Evolutionary conservation across 2,797 vertebrate genomes (phyloP).

Genomic region (Lagorchestes hirsutus): DNA sequence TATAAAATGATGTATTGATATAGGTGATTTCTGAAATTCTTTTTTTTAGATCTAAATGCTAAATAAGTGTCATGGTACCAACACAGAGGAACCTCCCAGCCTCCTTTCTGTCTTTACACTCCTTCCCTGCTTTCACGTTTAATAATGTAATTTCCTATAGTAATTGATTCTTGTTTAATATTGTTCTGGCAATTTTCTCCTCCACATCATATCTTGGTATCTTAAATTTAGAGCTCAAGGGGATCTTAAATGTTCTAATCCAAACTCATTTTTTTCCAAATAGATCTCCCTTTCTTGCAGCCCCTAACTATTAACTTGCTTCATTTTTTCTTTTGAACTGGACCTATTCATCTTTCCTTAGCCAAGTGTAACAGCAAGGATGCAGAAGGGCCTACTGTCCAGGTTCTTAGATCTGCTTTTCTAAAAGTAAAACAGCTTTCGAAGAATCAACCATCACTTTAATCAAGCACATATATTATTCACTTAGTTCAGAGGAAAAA

Average conservation of each 20-base stretch:
- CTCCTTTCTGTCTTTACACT: neutral
- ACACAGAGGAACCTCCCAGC: neutral
- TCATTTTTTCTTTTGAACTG: neutral
- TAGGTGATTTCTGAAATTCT: neutral
- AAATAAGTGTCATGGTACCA: neutral
- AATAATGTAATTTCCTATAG: neutral
- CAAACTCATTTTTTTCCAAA: neutral
- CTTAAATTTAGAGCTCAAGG: neutral
- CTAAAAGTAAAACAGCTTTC: too few relatives aligned
- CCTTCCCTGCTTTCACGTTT: neutral
- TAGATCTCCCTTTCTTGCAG: neutral
- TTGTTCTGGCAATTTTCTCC: neutral
- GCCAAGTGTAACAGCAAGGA: neutral
- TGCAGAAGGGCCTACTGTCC: too few relatives aligned
- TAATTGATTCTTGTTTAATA: neutral
- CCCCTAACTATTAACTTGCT: neutral
- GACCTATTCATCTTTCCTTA: neutral
- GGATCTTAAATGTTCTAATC: neutral
- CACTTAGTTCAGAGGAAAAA: too few relatives aligned
- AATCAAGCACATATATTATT: too few relatives aligned
- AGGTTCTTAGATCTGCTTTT: too few relatives aligned
- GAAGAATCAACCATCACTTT: too few relatives aligned
- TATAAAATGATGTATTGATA: too few relatives aligned
- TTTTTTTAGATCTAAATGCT: neutral
- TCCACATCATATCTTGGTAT: neutral